phyloP scores from a whole-genome alignment of 2,888 invertebrate genomes.

The Mythimna albipuncta region DNA sequence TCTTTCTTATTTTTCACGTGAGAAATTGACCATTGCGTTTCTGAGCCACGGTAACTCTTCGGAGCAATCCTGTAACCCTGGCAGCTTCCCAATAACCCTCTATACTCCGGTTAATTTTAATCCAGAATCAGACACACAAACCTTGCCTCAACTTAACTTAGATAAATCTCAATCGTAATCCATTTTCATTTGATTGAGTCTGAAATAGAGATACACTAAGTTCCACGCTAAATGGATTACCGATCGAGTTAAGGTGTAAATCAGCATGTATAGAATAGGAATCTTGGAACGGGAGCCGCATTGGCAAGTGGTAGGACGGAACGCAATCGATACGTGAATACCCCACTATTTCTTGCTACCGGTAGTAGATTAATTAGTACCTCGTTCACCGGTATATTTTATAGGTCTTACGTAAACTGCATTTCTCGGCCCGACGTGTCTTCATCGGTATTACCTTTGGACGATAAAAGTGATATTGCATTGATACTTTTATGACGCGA shows the following conservation, averaged over 20 bases:
- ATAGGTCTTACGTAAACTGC: constrained; percentile 48
- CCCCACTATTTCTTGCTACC: constrained; percentile 44
- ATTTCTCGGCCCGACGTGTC: constrained; percentile 41
- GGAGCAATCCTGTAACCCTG: too few species aligned
- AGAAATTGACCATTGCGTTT: too few species aligned
- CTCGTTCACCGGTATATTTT: constrained; percentile 38
- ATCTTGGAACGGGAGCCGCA: constrained; percentile 46
- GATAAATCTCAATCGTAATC: constrained; percentile 40
- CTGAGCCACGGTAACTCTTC: too few species aligned
- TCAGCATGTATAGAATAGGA: constrained; percentile 52
- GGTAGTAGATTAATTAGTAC: constrained; percentile 50
- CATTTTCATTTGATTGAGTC: constrained; percentile 53
- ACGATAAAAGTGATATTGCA: constrained; percentile 46
- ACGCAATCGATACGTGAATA: constrained; percentile 53
- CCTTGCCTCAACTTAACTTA: constrained; percentile 21
- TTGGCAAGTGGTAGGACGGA: constrained; percentile 39
- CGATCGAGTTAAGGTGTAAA: constrained; percentile 53
- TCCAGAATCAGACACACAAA: constrained; percentile 5
- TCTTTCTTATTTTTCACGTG: too few species aligned
- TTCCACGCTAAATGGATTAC: constrained; percentile 52
- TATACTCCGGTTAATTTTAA: constrained; percentile 10
- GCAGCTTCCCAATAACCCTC: too few species aligned
- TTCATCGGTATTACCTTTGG: constrained; percentile 10
- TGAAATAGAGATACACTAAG: constrained; percentile 46
- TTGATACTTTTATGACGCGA: constrained; percentile 45